These are phyloP conservation scores for Sympetrum striolatum DNA, from an alignment of 2,888 invertebrate genomes.

Conservation along the genomic window DNA sequence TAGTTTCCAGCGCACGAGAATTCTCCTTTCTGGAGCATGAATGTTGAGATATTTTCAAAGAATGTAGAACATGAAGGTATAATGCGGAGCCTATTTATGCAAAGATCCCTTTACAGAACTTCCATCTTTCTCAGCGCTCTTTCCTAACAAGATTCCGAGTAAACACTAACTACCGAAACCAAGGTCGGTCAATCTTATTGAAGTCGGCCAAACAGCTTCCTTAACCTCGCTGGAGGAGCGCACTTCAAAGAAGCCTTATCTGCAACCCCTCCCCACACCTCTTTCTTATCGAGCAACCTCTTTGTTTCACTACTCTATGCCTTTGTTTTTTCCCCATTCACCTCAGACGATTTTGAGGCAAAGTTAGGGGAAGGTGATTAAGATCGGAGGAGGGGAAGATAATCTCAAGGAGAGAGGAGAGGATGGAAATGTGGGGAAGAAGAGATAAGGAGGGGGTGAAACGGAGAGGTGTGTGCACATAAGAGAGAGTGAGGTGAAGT, in stretches of 20 bases:
- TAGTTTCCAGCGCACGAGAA: too few relatives aligned
- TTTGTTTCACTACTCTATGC: neutral
- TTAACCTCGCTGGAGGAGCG: neutral
- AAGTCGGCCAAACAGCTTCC: constrained; percentile 14
- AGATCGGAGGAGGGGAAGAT: neutral
- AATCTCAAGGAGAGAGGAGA: neutral
- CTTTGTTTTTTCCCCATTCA: neutral
- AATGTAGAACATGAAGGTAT: neutral
- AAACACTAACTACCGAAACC: constrained; percentile 28
- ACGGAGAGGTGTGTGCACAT: neutral
- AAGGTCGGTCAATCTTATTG: constrained; percentile 38
- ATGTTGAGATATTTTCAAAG: too few relatives aligned
- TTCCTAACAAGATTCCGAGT: neutral
- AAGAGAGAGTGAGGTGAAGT: neutral
- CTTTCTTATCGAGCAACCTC: neutral
- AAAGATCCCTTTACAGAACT: neutral
- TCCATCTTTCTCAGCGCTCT: neutral
- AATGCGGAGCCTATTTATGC: neutral
- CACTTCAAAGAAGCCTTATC: neutral
- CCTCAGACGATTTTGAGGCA: constrained; percentile 3
- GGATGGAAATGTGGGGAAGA: neutral
- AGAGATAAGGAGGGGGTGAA: neutral
- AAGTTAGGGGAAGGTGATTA: neutral
- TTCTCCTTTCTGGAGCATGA: too few relatives aligned
- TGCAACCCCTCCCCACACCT: neutral